These are phyloP conservation scores for Himalopsyche tibetana DNA, from an alignment of 2,888 invertebrate species.

Conservation along the genomic window DNA sequence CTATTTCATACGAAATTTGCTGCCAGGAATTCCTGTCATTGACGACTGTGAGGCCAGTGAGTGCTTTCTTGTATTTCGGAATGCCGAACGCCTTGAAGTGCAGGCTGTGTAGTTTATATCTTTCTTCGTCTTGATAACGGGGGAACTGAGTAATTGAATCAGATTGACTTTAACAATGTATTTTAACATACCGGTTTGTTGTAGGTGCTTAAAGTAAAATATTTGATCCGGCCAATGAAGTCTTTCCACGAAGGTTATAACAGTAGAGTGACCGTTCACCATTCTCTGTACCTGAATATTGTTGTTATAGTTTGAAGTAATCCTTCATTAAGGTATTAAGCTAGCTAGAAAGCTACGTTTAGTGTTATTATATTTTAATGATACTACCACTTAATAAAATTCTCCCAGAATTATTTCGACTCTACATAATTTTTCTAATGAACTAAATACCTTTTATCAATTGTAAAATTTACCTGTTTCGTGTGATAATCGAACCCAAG, in stretches of 20 bases:
- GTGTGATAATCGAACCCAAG: too few relatives aligned
- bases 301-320: not conserved
- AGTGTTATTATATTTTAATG: too few relatives aligned
- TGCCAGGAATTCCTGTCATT: too few relatives aligned
- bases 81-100: constrained; percentile 27
- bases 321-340: too few relatives aligned
- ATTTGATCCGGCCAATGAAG: not conserved
- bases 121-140: constrained; percentile 1
- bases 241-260: not conserved
- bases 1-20: too few relatives aligned
- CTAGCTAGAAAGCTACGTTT: too few relatives aligned
- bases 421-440: too few relatives aligned
- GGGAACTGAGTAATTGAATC: constrained; percentile 5
- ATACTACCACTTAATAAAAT: too few relatives aligned
- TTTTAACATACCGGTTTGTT: constrained; percentile 31
- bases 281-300: not conserved
- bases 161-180: constrained; percentile 18
- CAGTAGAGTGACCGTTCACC: not conserved
- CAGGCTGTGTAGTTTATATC: not conserved
- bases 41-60: not conserved
- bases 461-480: too few relatives aligned
- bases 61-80: not conserved
- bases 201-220: not conserved
- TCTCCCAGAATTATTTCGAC: too few relatives aligned
- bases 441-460: too few relatives aligned